Evolutionary conservation across 2,113 vertebrate genomes (phyloP), one percentile per base, ranked within the genome.

Genomic region (Callorhinus ursinus): DNA sequence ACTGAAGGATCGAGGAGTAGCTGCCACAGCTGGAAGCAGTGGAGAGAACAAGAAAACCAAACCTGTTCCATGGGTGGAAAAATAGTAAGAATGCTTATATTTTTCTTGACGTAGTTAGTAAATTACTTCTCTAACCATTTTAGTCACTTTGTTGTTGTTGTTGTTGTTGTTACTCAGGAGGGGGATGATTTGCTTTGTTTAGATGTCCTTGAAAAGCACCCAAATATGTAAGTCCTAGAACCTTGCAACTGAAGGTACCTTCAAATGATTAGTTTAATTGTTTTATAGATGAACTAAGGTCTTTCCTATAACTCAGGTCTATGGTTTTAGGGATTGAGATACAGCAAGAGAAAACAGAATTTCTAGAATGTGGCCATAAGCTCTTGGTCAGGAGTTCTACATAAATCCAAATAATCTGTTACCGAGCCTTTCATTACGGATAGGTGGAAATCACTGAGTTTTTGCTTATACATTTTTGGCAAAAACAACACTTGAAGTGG

Each of bases 31-130:
- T 2, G 99, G 99, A 46, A 97, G 98, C 96, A 99, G 99, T 85
- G 98, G 99, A 53, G 99, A 99, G 90, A 97, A 97, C 98, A 99
- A 99, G 98, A 99, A 98, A 87, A 96, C 94, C 93, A 99, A 98
- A 84, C 98, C 99, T 12, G 71, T 99, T 21, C 99, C 99, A 0
- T 99, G 99, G 99, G 99, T 99, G 82, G 99, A 99, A 97, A 99
- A 99, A 99, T 99, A 99, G 99, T 99, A 99, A 99, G 99, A 97
- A 59, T 2, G 36, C 0, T 81, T 65, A 11, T 51, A 31, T n/a
- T 95, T 95, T 93, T 96, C 72, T 87, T 76, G 69, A 92, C 89
- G 92, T 88, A 69, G 71, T 74, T 42, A 79, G 82, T 86, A 77
- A 71, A 77, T 87, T 72, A n/a, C 36, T 26, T 88, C 11, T 95